These are phyloP conservation scores for Rhagoletis zephyria DNA, from an alignment of 1,140 invertebrate genomes.

Conservation along the genomic window DNA sequence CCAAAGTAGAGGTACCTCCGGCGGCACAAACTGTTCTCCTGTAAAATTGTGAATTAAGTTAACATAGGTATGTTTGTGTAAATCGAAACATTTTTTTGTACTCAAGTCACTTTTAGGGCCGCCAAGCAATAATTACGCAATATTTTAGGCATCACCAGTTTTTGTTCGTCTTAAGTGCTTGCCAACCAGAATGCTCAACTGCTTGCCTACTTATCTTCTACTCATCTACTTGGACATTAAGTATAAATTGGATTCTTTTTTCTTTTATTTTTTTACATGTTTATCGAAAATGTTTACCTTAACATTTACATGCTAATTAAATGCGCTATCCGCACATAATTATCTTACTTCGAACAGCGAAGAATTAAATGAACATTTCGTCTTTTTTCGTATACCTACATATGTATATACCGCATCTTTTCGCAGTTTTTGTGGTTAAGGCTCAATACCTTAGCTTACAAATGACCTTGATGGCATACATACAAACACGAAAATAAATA, in stretches of 20 bases:
- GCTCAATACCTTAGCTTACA: slow-evolving; percentile 1
- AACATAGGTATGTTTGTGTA: too few relatives aligned
- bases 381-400: too few relatives aligned
- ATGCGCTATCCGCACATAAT: slow-evolving; percentile 11
- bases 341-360: background rate
- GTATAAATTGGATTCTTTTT: background rate
- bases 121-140: too few relatives aligned
- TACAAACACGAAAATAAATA: background rate
- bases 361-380: background rate
- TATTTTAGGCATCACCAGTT: too few relatives aligned
- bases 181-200: too few relatives aligned
- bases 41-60: too few relatives aligned
- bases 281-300: background rate
- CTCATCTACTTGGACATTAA: background rate
- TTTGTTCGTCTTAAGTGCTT: too few relatives aligned
- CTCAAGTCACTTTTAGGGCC: too few relatives aligned
- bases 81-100: too few relatives aligned
- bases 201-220: background rate
- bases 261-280: background rate
- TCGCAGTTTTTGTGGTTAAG: background rate
- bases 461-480: slow-evolving; percentile 24
- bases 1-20: too few relatives aligned
- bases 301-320: slow-evolving; percentile 22
- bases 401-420: background rate
- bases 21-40: too few relatives aligned